Evolutionary conservation across 1,140 invertebrate genomes (phyloP).

Genomic region (Ephestia elutella): DNA sequence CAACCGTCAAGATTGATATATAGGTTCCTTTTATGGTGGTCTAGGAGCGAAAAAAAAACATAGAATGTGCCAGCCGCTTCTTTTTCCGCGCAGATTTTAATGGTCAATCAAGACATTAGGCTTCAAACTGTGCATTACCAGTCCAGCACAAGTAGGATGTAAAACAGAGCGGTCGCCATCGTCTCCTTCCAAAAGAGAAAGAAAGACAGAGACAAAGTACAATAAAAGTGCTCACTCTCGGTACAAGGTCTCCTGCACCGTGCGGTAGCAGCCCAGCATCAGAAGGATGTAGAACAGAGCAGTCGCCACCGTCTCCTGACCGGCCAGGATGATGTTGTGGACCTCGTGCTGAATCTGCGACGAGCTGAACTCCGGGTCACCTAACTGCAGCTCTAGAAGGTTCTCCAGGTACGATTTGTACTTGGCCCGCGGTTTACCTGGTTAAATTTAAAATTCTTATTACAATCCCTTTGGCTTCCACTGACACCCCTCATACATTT

Average conservation of each 20-base stretch:
- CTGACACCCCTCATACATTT: too few relatives aligned
- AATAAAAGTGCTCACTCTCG: constrained; percentile 33
- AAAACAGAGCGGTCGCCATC: too few relatives aligned
- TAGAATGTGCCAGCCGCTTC: too few relatives aligned
- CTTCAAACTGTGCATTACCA: too few relatives aligned
- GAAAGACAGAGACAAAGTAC: not conserved
- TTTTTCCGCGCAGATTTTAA: too few relatives aligned
- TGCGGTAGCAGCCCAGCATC: constrained; percentile 27
- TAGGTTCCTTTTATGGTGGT: too few relatives aligned
- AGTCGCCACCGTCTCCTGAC: constrained; percentile 42
- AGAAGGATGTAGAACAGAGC: constrained; percentile 28
- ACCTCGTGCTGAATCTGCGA: constrained; percentile 41
- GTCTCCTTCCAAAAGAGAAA: not conserved
- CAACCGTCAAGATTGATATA: too few relatives aligned
- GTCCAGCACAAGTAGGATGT: too few relatives aligned
- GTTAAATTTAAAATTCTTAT: not conserved
- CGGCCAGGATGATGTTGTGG: constrained; percentile 44
- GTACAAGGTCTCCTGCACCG: constrained; percentile 36
- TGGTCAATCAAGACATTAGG: too few relatives aligned
- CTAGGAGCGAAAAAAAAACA: too few relatives aligned
- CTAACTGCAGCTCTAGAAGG: constrained; percentile 36
- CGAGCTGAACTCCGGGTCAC: constrained; percentile 29
- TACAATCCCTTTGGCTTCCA: too few relatives aligned
- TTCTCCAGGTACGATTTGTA: constrained; percentile 46
- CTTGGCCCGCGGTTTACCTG: constrained; percentile 14